These are phyloP conservation scores for Mimas tiliae DNA, from an alignment of 2,888 invertebrate genomes.

Conservation along the genomic window DNA sequence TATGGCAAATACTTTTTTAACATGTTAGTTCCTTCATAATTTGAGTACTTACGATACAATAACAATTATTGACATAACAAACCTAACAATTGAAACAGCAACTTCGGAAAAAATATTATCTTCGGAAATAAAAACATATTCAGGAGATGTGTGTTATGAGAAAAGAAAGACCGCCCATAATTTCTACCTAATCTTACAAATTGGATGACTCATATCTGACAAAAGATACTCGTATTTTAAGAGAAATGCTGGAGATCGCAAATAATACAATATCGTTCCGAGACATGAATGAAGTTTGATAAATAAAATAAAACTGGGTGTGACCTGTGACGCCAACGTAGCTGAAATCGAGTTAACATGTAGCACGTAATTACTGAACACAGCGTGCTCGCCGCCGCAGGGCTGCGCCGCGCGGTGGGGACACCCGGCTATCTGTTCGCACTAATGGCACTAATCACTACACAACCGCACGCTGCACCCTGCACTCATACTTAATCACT, in stretches of 20 bases:
- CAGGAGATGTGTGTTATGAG: conserved; percentile 1
- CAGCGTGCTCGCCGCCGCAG: conserved; percentile 2
- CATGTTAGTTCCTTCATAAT: too few relatives aligned
- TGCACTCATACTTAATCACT: not conserved
- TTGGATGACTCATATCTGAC: conserved; percentile 16
- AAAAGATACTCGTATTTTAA: conserved; percentile 11
- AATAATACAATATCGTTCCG: not conserved
- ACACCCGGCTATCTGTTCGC: conserved; percentile 13
- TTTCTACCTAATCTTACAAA: conserved; percentile 21
- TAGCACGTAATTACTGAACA: conserved; percentile 16
- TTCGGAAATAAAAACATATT: not conserved
- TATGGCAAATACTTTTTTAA: too few relatives aligned
- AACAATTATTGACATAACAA: too few relatives aligned
- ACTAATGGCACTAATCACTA: conserved; percentile 25
- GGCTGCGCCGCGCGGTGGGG: not conserved
- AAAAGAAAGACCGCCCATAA: conserved; percentile 3
- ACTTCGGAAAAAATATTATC: not conserved
- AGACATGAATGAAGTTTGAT: not conserved
- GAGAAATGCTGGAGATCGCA: conserved; percentile 20
- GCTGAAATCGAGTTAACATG: conserved; percentile 17
- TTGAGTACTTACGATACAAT: too few relatives aligned
- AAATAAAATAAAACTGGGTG: not conserved
- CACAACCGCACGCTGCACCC: conserved; percentile 14
- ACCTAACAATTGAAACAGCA: not conserved
- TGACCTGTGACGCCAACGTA: not conserved